phyloP scores from a whole-genome alignment of 2,888 invertebrate genomes.

The Mylabris sibirica region DNA sequence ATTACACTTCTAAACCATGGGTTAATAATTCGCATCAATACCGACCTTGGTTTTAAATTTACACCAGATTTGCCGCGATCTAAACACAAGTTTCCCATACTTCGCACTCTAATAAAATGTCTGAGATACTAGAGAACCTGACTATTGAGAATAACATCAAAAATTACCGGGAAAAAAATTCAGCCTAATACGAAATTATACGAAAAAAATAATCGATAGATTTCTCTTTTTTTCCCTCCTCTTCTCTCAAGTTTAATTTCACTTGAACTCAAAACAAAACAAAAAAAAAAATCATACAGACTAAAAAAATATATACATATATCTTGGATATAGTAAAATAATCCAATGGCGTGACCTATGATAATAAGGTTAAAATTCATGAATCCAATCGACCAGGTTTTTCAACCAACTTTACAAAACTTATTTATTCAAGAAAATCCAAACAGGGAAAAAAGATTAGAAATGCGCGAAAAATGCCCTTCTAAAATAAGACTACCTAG shows the following conservation, averaged over 20 bases:
- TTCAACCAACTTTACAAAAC: slow-evolving; percentile 9
- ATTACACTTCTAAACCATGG: slow-evolving; percentile 20
- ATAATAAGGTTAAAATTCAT: slow-evolving; percentile 35
- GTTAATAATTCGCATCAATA: slow-evolving; percentile 33
- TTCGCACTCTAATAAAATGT: slow-evolving; percentile 9
- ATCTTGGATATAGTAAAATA: slow-evolving; percentile 29
- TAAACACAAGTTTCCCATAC: slow-evolving; percentile 24
- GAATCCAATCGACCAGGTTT: slow-evolving; percentile 35
- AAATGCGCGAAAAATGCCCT: background rate
- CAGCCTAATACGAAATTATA: background rate
- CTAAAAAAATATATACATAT: too few species aligned
- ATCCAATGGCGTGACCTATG: slow-evolving; percentile 35
- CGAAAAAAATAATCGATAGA: background rate
- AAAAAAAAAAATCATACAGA: background rate
- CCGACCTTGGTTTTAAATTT: slow-evolving; percentile 36
- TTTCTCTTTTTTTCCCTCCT: background rate
- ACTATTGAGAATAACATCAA: background rate
- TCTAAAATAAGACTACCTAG: background rate
- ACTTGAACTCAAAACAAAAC: background rate
- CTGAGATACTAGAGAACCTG: background rate
- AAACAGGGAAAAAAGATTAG: too few species aligned
- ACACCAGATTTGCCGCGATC: slow-evolving; percentile 34
- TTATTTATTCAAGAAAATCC: too few species aligned
- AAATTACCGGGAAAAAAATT: background rate
- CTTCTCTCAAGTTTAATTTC: background rate